phyloP scores from a whole-genome alignment of 2,113 vertebrate genomes.

The Pangasianodon gigas region DNA sequence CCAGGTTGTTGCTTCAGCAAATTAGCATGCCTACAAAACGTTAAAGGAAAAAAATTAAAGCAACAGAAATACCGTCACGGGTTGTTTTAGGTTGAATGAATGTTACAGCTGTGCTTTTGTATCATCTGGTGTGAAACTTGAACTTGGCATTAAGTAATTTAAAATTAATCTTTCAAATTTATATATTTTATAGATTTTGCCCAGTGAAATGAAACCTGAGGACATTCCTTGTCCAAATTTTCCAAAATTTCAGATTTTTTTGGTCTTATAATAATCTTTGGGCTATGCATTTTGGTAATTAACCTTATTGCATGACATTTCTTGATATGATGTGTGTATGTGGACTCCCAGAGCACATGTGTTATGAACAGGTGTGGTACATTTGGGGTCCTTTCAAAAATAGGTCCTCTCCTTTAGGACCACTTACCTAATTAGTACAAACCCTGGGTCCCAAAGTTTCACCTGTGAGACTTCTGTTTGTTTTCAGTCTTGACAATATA shows the following conservation, averaged over 20 bases:
- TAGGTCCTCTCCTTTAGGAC: constrained; percentile 29
- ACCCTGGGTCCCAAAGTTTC: neutral
- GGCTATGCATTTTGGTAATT: neutral
- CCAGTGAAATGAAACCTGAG: neutral
- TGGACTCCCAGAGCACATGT: neutral
- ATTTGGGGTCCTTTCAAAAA: constrained; percentile 38
- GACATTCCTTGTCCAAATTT: neutral
- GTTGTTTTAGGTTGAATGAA: too few species aligned
- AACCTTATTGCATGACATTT: constrained; percentile 1
- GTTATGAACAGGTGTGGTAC: constrained; percentile 18
- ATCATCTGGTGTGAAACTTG: too few species aligned
- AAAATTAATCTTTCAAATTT: too few species aligned
- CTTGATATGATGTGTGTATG: constrained; percentile 28
- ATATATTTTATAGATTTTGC: neutral
- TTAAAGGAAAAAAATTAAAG: too few species aligned
- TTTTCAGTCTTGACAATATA: constrained; percentile 64
- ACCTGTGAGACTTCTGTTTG: constrained; percentile 65
- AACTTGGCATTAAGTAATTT: too few species aligned
- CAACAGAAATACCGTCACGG: too few species aligned
- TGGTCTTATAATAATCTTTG: neutral
- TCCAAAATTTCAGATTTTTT: too few species aligned
- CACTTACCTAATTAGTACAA: constrained; percentile 40
- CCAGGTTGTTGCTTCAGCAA: too few species aligned
- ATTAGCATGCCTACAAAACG: too few species aligned
- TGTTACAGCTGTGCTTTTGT: too few species aligned